Conservation (phyloP, 2,888 invertebrate species). For the Allygus modestus region DNA sequence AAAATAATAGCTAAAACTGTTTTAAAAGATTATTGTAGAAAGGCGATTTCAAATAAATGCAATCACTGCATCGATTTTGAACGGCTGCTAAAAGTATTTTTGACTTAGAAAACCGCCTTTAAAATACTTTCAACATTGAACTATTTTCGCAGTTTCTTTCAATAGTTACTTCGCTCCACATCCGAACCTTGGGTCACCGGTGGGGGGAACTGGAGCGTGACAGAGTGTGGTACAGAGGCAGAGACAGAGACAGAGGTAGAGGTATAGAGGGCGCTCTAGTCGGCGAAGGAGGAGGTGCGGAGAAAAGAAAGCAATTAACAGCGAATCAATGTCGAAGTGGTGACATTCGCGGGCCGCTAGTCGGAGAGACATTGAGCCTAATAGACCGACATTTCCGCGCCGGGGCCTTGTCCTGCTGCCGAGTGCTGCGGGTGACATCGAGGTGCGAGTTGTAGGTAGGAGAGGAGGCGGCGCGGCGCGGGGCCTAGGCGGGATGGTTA, state of each 20-base stretch:
- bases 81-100: too few species aligned
- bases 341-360: slow-evolving; percentile 50
- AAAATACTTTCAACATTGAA: background rate
- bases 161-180: background rate
- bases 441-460: too few species aligned
- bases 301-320: slow-evolving; percentile 48
- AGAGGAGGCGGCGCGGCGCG: too few species aligned
- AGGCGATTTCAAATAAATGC: too few species aligned
- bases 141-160: background rate
- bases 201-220: background rate
- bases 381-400: slow-evolving; percentile 34
- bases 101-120: too few species aligned
- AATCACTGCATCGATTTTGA: too few species aligned
- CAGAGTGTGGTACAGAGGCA: background rate
- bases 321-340: slow-evolving; percentile 26
- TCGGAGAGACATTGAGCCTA: slow-evolving; percentile 49
- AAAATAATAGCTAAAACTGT: too few species aligned
- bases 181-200: background rate
- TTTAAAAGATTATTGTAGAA: too few species aligned
- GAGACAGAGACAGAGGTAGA: background rate
- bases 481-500: too few species aligned
- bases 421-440: background rate
- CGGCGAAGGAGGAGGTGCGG: background rate
- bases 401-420: slow-evolving; percentile 34
- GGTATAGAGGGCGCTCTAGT: background rate